Percentiles rank a stretch among this genome's conserved stretches.
These are phyloP conservation scores for Trachymyrmex septentrionalis DNA, from an alignment of 1,140 invertebrate species.

Conservation along the genomic window DNA sequence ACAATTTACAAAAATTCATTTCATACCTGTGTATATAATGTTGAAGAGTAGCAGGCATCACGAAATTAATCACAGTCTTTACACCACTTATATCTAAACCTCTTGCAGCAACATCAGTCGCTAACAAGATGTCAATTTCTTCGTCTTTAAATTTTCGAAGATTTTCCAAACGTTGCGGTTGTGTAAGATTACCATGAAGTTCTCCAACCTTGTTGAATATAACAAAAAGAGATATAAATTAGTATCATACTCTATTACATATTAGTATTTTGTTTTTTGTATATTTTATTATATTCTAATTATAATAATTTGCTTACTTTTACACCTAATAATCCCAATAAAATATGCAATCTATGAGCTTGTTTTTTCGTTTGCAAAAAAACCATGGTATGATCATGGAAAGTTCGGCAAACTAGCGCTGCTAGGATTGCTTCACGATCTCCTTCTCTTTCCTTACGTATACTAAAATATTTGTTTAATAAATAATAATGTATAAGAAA, in stretches of 20 bases:
- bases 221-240: slow-evolving; percentile 23
- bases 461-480: slow-evolving; percentile 81
- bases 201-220: slow-evolving; percentile 91
- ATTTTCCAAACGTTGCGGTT: slow-evolving; percentile 96
- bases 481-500: slow-evolving; percentile 20
- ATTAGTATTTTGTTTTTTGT: background rate
- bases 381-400: slow-evolving; percentile 96
- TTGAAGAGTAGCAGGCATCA: slow-evolving; percentile 96
- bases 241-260: background rate
- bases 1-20: slow-evolving; percentile 76
- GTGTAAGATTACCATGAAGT: slow-evolving; percentile 97
- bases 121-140: slow-evolving; percentile 96
- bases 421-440: slow-evolving; percentile 97
- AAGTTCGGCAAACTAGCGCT: slow-evolving; percentile 97
- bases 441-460: slow-evolving; percentile 93
- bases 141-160: slow-evolving; percentile 96
- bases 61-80: slow-evolving; percentile 98
- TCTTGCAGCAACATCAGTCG: slow-evolving; percentile 98
- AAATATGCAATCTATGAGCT: slow-evolving; percentile 96
- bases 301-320: slow-evolving; percentile 85
- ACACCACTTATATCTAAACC: slow-evolving; percentile 98
- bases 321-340: slow-evolving; percentile 95
- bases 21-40: slow-evolving; percentile 96
- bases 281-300: background rate
- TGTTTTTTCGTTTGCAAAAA: slow-evolving; percentile 99